Evolutionary conservation across 2,113 vertebrate genomes (phyloP), one percentile per base, ranked within the genome.

Genomic region (Barnardius zonarius): DNA sequence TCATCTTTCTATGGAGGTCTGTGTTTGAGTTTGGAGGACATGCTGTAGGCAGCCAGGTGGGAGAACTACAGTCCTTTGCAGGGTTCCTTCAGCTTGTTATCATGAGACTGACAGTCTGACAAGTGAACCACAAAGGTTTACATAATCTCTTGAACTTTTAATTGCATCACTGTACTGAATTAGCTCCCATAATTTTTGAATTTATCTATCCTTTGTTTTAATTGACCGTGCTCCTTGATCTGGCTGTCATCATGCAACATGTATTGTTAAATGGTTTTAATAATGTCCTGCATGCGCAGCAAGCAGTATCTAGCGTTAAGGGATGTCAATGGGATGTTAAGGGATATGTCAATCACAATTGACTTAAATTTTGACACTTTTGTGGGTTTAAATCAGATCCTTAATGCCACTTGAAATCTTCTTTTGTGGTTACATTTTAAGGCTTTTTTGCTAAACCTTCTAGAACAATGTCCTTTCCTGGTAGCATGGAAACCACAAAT

Each of bases 401-500:
- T 95, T 94, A 79, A 94, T 94, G 55, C 37, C 92, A 78, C 61
- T 95, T 90, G 63, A 97, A 96, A 18, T 84, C 35, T 91, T 75
- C 55, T 95, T 97, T 95, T 96, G 82, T 93, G 88, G 76, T 85
- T 93, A 68, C 27, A 78, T 96, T 93, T 95, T 77, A 73, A 89
- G 89, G 49, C 46, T 95, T 96, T 97, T 96, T 88, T 89, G 25
- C 81, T 94, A 95, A 95, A 95, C 54, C 78, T 97, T 82, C 62
- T 90, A 80, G 94, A 97, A 95, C 92, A 88, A 96, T 79, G 94
- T 97, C 92, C 92, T 84, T 95, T 97, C 94, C 93, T 95, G 73
- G 87, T 0, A 2, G 68, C 91, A 91, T 93, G 0, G 35, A 98
- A 97, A 95, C 88, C 82, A 57, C 88, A 86, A 95, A 80, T 88